Base-by-base conservation (phyloP, 2,888 invertebrate species). In the Leptogaster cylindrica region DNA sequence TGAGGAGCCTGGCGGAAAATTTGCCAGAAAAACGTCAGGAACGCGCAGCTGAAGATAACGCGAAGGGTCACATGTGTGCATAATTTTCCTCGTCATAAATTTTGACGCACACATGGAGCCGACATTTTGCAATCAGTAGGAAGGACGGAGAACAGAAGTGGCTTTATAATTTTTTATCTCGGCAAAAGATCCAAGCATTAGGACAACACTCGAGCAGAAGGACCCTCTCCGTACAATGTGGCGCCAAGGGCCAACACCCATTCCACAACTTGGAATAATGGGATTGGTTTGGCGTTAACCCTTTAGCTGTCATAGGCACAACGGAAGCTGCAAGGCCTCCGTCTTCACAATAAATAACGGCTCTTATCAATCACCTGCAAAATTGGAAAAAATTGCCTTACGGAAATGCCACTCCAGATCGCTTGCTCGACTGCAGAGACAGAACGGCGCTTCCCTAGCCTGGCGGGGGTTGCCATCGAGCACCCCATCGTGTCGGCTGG, bases 71-170 rank as follows among this genome's bases (percentile, higher is more conserved):
- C 68, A 68, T 66, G 68, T 68, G 68, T 28, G 65, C 68, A 68
- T 68, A 68, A 68, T 68, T 68, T 68, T 61, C 65, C 50, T 65
- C 39, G 41, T 68, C 65, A 68, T 68, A 68, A 68, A 68, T 68
- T 68, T 68, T 61, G 51, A 65, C 50, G 28, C 58, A 51, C 68
- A 68, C 50, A 65, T 68, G 68, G 61, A 58, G 33, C 58, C 68
- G 68, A 68, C 68, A 68, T 44, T 65, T 68, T 68, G 58, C 65
- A 68, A 68, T 65, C 68, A 68, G 50, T 39, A 65, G 36, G n/a
- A 27, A 10, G 10, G 31, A 31, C 16, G 52, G 33, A 52, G 33
- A 33, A 39, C 16, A 46, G 46, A 46, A 55, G 55, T 55, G 8
- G 55, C 55, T 55, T 55, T 55, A 36, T 55, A 55, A 55, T 55